Conservation (phyloP, 1,140 invertebrate species). For the Micrasema longulum region DNA sequence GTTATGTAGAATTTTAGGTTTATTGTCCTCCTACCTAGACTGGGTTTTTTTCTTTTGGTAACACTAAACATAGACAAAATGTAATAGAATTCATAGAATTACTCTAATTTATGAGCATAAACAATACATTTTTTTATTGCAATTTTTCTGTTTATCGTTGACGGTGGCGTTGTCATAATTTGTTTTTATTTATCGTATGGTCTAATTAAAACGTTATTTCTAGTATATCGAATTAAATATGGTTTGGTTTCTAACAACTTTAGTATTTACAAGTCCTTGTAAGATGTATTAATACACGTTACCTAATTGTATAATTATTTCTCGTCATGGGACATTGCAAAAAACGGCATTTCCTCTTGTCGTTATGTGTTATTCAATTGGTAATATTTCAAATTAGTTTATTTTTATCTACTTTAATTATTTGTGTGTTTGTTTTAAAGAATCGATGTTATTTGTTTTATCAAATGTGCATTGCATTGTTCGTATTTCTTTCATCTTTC, state of each 20-base stretch:
- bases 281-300: constrained; percentile 16
- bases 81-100: too few species aligned
- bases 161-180: constrained; percentile 41
- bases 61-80: constrained; percentile 24
- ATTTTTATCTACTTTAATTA: too few species aligned
- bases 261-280: not conserved
- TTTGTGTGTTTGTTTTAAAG: too few species aligned
- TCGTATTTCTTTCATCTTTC: too few species aligned
- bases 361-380: constrained; percentile 45
- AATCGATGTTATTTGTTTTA: too few species aligned
- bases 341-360: constrained; percentile 44
- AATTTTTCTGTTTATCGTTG: not conserved
- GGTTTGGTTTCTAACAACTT: constrained; percentile 14
- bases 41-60: not conserved
- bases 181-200: constrained; percentile 36
- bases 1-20: too few species aligned
- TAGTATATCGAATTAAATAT: constrained; percentile 36
- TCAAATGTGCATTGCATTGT: too few species aligned
- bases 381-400: too few species aligned
- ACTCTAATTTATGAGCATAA: too few species aligned
- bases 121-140: too few species aligned
- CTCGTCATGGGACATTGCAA: constrained; percentile 42
- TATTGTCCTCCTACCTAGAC: too few species aligned
- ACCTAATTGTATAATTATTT: not conserved
- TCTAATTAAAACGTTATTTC: constrained; percentile 7